Conservation (phyloP, 2,113 vertebrate genomes). For the Phylloscopus trochilus region DNA sequence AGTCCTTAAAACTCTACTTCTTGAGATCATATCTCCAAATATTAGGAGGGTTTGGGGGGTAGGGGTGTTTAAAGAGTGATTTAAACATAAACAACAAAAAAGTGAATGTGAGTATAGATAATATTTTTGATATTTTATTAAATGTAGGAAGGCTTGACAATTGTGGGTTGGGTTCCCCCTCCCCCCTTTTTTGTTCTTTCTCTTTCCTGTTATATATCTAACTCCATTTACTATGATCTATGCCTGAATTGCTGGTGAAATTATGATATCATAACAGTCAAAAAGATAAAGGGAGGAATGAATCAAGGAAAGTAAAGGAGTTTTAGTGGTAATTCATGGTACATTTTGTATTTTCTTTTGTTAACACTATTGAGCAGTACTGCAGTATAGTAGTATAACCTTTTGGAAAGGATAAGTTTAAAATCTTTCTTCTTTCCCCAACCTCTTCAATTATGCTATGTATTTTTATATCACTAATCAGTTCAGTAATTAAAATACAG, state of each 20-base stretch:
- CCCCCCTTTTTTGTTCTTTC: neutral
- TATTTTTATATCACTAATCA: neutral
- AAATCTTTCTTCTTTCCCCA: neutral
- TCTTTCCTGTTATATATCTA: neutral
- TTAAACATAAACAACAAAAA: neutral
- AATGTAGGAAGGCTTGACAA: neutral
- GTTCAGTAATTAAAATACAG: conserved; percentile 22
- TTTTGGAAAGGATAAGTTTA: neutral
- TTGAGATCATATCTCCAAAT: neutral
- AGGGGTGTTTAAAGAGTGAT: neutral
- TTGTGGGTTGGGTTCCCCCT: neutral
- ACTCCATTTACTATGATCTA: conserved; percentile 16
- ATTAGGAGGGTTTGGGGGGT: neutral
- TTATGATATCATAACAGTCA: conserved; percentile 40
- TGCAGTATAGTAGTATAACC: neutral
- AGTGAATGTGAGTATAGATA: neutral
- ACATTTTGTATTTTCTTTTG: conserved; percentile 6
- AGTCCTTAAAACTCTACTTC: neutral
- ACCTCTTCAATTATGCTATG: neutral
- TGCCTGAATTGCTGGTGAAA: conserved; percentile 10
- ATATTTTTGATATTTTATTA: neutral
- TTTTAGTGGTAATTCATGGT: neutral
- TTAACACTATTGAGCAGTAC: neutral
- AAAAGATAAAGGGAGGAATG: conserved; percentile 21
- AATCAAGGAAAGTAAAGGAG: conserved; percentile 6